Evolutionary conservation across 2,113 vertebrate species (phyloP), one percentile per base, ranked within the genome.

Genomic region (Syngnathoides biaculeatus): DNA sequence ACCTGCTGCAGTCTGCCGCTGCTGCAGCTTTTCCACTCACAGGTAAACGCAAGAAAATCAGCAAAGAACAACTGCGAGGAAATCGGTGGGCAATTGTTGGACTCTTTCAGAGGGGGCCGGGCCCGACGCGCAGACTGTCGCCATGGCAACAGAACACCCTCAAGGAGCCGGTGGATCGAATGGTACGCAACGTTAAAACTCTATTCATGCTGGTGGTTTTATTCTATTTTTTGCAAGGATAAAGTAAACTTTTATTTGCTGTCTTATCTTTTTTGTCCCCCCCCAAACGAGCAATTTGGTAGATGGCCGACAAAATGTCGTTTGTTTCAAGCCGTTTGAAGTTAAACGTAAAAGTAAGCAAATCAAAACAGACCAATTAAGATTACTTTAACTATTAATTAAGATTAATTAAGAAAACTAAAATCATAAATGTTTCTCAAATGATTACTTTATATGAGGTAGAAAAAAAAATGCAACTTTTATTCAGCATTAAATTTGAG

Each of bases 1-100:
- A 92, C 66, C 88, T 92, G 61, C 84, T 91, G 26, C 92, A 92
- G 85, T 92, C 94, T 0, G 91, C 94, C 0, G 91, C 94, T 48
- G 42, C 22, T 0, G 91, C 94, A 0, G 91, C 94, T 48, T 24
- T 14, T 64, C 35, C 22, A 14, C 76, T 91, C 50, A 86, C 93
- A 79, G 94, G 96, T 94, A 60, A 69, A 89, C 66, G 43, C 13
- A 9, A 5, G 0, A 5, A 0, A 3, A 0, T 11, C 9, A 0
- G 35, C 8, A 11, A 60, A 10, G 26, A 58, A 58, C 6, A 17
- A 60, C 19, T 17, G 15, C 19, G 30, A 62, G 12, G 11, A 22
- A 17, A 53, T 38, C 2, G 19, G 17, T 58, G 22, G 27, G 10
- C 26, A 4, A 57, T 57, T 57, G 15, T 30, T 57, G 30, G 55